Conservation (phyloP, 2,888 invertebrate species). For the Coelopa pilipes region DNA sequence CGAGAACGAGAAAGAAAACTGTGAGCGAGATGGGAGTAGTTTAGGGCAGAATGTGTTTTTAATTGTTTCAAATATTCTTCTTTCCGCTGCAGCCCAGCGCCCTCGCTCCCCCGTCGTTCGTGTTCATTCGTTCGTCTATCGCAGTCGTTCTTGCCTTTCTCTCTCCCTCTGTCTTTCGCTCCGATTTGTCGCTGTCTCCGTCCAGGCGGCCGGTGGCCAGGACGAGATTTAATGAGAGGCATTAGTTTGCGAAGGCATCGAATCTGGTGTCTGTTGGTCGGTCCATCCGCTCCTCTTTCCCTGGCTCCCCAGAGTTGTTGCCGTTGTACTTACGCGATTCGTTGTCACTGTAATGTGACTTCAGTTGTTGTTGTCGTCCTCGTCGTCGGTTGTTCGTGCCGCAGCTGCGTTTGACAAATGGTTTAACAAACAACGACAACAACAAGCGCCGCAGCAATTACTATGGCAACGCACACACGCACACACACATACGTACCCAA, state of each 20-base stretch:
- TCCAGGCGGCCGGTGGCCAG: not conserved
- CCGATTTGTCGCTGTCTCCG: not conserved
- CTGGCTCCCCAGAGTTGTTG: not conserved
- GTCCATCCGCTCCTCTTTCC: too few species aligned
- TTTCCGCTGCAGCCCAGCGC: too few species aligned
- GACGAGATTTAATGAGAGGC: conserved; percentile 22
- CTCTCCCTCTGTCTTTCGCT: not conserved
- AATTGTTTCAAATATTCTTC: not conserved
- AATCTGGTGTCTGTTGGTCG: conserved; percentile 1
- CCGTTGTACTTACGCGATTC: not conserved
- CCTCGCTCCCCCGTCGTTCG: not conserved
- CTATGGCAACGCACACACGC: too few species aligned
- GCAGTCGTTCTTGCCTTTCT: not conserved
- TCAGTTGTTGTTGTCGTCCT: conserved; percentile 2
- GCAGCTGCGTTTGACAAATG: conserved; percentile 61
- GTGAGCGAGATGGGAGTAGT: too few species aligned
- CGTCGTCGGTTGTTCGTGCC: conserved; percentile 39
- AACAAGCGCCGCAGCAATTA: too few species aligned
- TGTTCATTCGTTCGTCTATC: not conserved
- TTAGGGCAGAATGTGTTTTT: too few species aligned
- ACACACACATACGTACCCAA: too few species aligned
- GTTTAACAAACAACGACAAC: conserved; percentile 55
- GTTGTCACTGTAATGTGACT: not conserved
- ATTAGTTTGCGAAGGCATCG: conserved; percentile 21
- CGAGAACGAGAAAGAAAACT: too few species aligned